A percentile compares a stretch with the other conserved stretches of the same genome.
phyloP scores from a whole-genome alignment of 1,140 invertebrate species.

The Drosophila burlai region DNA sequence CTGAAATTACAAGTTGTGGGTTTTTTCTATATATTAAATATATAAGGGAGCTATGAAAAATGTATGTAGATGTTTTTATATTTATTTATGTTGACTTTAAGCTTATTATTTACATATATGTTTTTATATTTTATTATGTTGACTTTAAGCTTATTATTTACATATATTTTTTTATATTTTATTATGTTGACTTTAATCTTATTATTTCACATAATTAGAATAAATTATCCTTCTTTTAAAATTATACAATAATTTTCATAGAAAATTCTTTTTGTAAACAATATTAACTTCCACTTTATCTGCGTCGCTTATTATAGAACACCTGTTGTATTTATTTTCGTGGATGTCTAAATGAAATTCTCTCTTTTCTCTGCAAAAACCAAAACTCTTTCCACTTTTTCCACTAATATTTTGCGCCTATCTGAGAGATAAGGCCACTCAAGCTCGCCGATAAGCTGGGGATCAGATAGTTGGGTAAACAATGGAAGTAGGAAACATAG shows the following conservation, averaged over 20 bases:
- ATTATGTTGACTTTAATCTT: no score
- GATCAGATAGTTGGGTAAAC: constrained; percentile 36
- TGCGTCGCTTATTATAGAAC: not conserved
- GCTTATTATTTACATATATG: no score
- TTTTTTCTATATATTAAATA: not conserved
- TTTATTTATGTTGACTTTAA: no score
- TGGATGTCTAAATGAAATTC: not conserved
- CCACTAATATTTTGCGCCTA: not conserved
- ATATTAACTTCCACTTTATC: not conserved
- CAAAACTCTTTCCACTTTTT: not conserved
- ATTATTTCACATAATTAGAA: not conserved
- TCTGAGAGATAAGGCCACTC: constrained; percentile 9
- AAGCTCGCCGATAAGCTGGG: constrained; percentile 15
- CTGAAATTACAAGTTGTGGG: no score
- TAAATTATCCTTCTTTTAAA: not conserved
- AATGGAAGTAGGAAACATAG: constrained; percentile 10
- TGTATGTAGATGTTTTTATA: no score
- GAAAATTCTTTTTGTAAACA: not conserved
- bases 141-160: no score
- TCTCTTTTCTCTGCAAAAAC: not conserved
- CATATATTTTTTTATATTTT: no score
- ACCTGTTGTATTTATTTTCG: not conserved
- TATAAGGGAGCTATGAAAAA: not conserved
- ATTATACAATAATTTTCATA: not conserved
- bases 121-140: no score